A percentile compares a stretch with the other conserved stretches of the same genome.
These are phyloP conservation scores for Polyommatus icarus DNA, from an alignment of 2,888 invertebrate genomes.

Conservation along the genomic window DNA sequence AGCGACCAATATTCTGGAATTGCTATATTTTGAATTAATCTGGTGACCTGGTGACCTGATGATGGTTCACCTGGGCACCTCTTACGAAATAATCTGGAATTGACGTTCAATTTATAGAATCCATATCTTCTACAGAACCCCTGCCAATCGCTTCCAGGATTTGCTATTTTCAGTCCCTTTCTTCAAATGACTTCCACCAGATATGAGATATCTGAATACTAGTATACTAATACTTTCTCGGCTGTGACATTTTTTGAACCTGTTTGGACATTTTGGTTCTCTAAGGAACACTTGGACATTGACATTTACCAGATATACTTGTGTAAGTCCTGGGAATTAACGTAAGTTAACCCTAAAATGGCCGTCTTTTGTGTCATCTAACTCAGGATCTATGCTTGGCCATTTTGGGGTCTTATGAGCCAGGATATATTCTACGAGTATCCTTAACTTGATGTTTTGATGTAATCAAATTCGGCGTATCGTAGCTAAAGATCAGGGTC, in stretches of 20 bases:
- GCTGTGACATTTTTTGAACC: conserved; percentile 14
- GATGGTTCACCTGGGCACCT: neutral
- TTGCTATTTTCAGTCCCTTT: neutral
- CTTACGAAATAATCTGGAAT: neutral
- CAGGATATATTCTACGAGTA: neutral
- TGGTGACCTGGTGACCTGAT: neutral
- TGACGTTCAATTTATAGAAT: neutral
- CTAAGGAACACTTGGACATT: neutral
- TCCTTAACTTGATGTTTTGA: conserved; percentile 12
- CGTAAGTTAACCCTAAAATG: neutral
- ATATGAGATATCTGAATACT: conserved; percentile 1
- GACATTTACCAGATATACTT: neutral
- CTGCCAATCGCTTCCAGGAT: neutral
- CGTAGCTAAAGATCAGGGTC: conserved; percentile 68
- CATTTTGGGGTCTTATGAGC: neutral
- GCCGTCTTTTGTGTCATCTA: neutral
- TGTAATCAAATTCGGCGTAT: conserved; percentile 26
- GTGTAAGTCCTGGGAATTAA: neutral
- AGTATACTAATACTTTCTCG: conserved; percentile 28
- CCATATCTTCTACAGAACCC: neutral
- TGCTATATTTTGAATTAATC: neutral
- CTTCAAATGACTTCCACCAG: neutral
- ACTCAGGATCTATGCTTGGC: neutral
- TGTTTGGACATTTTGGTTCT: conserved; percentile 2
- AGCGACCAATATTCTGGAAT: neutral